phyloP scores from a whole-genome alignment of 2,888 invertebrate species.

The Eupithecia subfuscata region DNA sequence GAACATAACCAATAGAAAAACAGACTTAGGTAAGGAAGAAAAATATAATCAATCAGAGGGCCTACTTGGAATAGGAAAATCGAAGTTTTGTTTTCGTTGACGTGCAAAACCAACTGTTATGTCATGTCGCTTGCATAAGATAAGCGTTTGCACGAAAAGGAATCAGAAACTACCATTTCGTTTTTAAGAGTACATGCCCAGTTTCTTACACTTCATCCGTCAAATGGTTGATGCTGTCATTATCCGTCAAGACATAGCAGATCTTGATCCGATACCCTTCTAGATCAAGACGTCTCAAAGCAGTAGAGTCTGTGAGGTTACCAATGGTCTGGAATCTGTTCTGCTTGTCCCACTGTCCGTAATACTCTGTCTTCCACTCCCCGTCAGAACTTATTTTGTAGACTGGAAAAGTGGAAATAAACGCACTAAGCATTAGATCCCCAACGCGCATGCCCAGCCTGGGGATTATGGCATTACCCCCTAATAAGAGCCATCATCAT shows the following conservation, averaged over 20 bases:
- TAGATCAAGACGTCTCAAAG: constrained; percentile 76
- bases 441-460: background rate
- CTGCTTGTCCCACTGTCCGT: constrained; percentile 62
- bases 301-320: constrained; percentile 52
- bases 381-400: constrained; percentile 62
- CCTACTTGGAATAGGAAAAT: no score
- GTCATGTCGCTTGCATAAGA: no score
- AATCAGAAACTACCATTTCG: no score
- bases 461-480: background rate
- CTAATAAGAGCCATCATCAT: background rate
- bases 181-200: no score
- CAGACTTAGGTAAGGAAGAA: no score
- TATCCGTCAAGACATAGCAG: constrained; percentile 85
- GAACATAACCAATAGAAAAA: no score
- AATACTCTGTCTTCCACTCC: constrained; percentile 62
- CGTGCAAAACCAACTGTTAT: no score
- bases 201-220: constrained; percentile 82
- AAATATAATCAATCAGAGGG: no score
- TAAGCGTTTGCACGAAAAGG: no score
- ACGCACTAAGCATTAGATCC: background rate
- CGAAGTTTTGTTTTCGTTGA: no score
- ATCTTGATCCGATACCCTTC: constrained; percentile 75
- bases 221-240: constrained; percentile 84
- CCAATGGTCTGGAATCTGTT: constrained; percentile 52
- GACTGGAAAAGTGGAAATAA: constrained; percentile 69